Evolutionary conservation across 2,113 vertebrate genomes (phyloP).

Genomic region (Myodes glareolus): DNA sequence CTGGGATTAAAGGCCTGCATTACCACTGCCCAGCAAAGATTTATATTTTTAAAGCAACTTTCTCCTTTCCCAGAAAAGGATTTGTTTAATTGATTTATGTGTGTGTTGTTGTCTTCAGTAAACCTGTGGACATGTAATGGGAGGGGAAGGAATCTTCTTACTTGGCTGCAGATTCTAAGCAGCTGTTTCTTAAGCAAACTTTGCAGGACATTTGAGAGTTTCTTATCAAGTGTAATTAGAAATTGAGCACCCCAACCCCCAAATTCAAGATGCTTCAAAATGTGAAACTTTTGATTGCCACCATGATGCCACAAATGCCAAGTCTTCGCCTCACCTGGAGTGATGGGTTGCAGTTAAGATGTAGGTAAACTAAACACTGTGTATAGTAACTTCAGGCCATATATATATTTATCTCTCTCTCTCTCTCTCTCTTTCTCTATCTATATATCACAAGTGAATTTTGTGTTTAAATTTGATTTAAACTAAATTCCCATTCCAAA

Average conservation of each 20-base stretch:
- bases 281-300: neutral
- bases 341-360: neutral
- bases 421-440: too few species aligned
- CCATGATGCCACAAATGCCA: neutral
- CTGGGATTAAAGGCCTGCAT: too few species aligned
- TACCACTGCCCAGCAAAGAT: neutral
- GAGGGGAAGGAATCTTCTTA: neutral
- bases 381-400: neutral
- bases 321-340: neutral
- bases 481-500: neutral
- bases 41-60: conserved; percentile 12
- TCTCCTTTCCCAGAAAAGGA: neutral
- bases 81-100: neutral
- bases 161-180: neutral
- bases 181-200: conserved; percentile 46
- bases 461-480: neutral
- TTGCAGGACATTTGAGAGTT: conserved; percentile 15
- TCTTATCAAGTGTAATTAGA: conserved; percentile 5
- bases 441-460: neutral
- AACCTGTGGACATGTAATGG: neutral
- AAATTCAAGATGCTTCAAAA: conserved; percentile 16
- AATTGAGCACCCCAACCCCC: neutral
- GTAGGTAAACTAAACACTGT: neutral
- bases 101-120: neutral
- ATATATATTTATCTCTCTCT: too few species aligned